These are phyloP conservation scores for Platichthys stellatus DNA, from an alignment of 2,113 vertebrate species.

Conservation along the genomic window DNA sequence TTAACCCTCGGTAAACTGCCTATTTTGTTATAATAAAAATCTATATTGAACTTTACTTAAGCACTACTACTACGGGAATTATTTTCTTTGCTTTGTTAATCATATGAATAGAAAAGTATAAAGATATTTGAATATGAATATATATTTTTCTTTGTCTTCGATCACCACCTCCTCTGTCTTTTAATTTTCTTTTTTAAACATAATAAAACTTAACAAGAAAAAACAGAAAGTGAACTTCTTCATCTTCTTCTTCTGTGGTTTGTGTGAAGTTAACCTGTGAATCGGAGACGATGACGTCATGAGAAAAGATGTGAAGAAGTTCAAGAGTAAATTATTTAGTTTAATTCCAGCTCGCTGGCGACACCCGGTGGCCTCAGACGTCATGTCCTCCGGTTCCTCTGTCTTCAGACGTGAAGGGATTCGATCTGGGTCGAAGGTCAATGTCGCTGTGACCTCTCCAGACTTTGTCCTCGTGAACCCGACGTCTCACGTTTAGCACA, in stretches of 20 bases:
- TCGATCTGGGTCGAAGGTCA: no score
- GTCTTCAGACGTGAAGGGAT: no score
- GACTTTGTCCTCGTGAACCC: no score
- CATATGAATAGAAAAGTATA: conserved; percentile 83
- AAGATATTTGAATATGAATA: conserved; percentile 88
- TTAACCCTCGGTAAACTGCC: conserved; percentile 97
- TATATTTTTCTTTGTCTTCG: conserved; percentile 88
- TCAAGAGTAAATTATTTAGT: no score
- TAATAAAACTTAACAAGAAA: conserved; percentile 83
- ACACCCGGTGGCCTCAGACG: no score
- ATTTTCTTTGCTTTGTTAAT: conserved; percentile 93
- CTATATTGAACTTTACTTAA: conserved; percentile 95
- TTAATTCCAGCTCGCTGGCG: no score
- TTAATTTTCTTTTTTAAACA: conserved; percentile 88
- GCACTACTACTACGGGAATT: conserved; percentile 93
- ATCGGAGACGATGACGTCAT: neutral
- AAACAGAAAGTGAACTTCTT: conserved; percentile 62
- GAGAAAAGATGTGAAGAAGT: no score
- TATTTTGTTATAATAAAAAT: conserved; percentile 99
- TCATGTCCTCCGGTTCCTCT: neutral
- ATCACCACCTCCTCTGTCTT: conserved; percentile 84
- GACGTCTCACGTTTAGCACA: no score
- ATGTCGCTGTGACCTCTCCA: no score
- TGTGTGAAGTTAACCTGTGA: neutral
- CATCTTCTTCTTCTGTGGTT: neutral